phyloP scores from a whole-genome alignment of 2,113 vertebrate genomes.

The Emydocephalus ijimae region DNA sequence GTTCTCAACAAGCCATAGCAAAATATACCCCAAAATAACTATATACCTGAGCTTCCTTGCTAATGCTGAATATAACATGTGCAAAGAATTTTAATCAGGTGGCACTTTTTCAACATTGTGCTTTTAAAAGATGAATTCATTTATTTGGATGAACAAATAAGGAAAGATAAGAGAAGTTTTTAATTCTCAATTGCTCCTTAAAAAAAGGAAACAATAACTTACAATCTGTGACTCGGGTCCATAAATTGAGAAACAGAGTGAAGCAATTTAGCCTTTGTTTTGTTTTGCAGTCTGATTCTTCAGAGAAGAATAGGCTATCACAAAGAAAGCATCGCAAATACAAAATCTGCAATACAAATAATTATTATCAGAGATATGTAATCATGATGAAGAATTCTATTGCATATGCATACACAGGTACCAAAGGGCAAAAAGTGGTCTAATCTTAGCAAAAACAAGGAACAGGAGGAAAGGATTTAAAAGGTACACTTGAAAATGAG shows the following conservation, averaged over 20 bases:
- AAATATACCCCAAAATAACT: not conserved
- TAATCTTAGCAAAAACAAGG: not conserved
- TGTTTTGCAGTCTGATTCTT: fast-evolving
- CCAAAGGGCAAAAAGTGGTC: not conserved
- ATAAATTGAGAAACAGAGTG: not conserved
- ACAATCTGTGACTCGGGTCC: not conserved
- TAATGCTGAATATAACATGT: not conserved
- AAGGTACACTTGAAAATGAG: not conserved
- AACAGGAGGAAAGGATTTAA: not conserved
- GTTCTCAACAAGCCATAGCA: not conserved
- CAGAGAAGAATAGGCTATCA: not conserved
- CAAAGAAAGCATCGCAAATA: not conserved
- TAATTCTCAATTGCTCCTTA: not conserved
- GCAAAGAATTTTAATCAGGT: not conserved
- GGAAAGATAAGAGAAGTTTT: not conserved
- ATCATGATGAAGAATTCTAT: not conserved
- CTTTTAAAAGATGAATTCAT: not conserved
- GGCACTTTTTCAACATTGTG: not conserved
- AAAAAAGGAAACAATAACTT: not conserved
- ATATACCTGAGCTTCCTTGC: not conserved
- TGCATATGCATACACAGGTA: not conserved
- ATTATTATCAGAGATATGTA: not conserved
- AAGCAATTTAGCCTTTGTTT: fast-evolving
- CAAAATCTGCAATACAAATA: not conserved
- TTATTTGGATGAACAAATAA: not conserved